A percentile compares a stretch with the other conserved stretches of the same genome.
Conservation (phyloP, 2,797 vertebrate species). For the Parotocinclus haroldoi region DNA sequence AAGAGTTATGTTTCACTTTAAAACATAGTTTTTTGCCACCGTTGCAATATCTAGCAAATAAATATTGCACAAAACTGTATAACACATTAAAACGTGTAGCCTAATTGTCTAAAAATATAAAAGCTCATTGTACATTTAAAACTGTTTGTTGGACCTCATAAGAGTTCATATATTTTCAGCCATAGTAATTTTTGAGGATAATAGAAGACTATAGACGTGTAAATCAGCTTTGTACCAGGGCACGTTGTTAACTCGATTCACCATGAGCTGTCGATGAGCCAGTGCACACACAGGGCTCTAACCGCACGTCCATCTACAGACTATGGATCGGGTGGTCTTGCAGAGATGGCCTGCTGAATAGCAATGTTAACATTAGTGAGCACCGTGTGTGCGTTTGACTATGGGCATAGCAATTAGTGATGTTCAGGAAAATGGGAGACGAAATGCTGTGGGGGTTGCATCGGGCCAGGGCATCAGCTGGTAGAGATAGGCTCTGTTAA, state of each 20-base stretch:
- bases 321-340: constrained; percentile 68
- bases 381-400: constrained; percentile 93
- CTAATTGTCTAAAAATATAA: no score
- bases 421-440: constrained; percentile 55
- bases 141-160: neutral
- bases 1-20: no score
- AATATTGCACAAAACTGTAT: no score
- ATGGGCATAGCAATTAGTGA: constrained; percentile 90
- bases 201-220: neutral
- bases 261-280: constrained; percentile 25
- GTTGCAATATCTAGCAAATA: no score
- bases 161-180: neutral
- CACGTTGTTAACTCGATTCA: constrained; percentile 69
- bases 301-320: constrained; percentile 63
- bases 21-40: no score
- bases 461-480: constrained; percentile 68
- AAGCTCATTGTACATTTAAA: neutral
- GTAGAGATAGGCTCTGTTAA: constrained; percentile 53
- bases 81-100: no score
- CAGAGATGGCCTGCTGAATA: constrained; percentile 85
- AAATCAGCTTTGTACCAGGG: constrained; percentile 54
- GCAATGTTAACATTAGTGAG: constrained; percentile 95
- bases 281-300: constrained; percentile 28
- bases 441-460: constrained; percentile 58
- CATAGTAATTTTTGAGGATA: neutral